Percentiles rank a stretch among this genome's conserved stretches.
These are phyloP conservation scores for Semotilus atromaculatus DNA, from an alignment of 2,797 vertebrate species.

Conservation along the genomic window DNA sequence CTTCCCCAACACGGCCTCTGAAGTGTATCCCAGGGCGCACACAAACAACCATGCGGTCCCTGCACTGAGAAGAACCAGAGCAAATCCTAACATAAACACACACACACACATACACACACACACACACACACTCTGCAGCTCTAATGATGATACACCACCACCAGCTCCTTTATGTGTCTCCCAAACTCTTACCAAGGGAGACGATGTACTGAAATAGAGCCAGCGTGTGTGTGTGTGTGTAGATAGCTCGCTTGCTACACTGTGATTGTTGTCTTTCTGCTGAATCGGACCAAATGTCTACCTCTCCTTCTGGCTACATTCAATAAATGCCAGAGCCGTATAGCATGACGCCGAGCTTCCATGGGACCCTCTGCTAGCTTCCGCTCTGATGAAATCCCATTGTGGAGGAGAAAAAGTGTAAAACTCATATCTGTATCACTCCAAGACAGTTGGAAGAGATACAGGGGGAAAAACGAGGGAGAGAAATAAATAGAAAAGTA, in stretches of 20 bases:
- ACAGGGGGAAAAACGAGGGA: not conserved
- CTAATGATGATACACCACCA: constrained; percentile 23
- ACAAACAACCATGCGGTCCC: constrained; percentile 41
- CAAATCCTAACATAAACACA: constrained; percentile 42
- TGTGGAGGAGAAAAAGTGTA: not conserved
- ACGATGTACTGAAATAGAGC: constrained; percentile 19
- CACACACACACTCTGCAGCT: constrained; percentile 27
- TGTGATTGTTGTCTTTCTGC: constrained; percentile 43
- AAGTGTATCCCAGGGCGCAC: constrained; percentile 48
- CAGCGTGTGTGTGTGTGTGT: constrained; percentile 17
- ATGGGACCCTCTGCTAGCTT: constrained; percentile 14
- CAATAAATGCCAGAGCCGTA: constrained; percentile 53
- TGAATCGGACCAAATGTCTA: constrained; percentile 57
- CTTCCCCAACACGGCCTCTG: constrained; percentile 46
- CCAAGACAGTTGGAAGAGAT: not conserved
- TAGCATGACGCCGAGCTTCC: constrained; percentile 15
- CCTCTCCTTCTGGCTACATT: constrained; percentile 47
- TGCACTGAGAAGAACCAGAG: constrained; percentile 34
- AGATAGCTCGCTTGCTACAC: constrained; percentile 25
- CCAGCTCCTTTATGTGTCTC: constrained; percentile 28
- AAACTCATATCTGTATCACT: not conserved
- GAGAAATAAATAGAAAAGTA: not conserved
- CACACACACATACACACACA: constrained; percentile 39
- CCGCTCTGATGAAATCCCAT: constrained; percentile 37
- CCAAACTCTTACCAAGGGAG: constrained; percentile 31